Conservation (phyloP, 2,797 vertebrate species). For the Gymnoscopelus braueri region DNA sequence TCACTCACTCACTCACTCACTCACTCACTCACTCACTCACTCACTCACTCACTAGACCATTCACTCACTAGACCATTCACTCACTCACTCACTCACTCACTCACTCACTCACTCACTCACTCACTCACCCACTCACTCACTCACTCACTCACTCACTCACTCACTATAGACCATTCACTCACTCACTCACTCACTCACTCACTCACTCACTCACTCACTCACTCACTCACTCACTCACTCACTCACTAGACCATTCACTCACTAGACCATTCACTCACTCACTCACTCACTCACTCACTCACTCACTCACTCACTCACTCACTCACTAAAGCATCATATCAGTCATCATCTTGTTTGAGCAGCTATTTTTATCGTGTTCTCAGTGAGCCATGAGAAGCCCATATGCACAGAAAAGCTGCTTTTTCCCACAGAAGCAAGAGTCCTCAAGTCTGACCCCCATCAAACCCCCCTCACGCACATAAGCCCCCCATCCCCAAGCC, state of each 20-base stretch:
- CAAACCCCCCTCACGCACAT: background rate
- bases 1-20: background rate
- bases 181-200: background rate
- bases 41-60: conserved; percentile 1
- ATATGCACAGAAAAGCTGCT: conserved; percentile 55
- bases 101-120: conserved; percentile 22
- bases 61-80: conserved; percentile 19
- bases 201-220: background rate
- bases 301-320: conserved; percentile 22
- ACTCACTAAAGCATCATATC: conserved; percentile 15
- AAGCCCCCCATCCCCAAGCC: conserved; percentile 11
- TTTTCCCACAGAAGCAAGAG: conserved; percentile 79
- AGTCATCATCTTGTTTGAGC: conserved; percentile 35
- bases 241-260: conserved; percentile 14
- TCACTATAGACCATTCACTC: conserved; percentile 31
- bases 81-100: conserved; percentile 19
- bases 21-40: background rate
- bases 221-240: background rate
- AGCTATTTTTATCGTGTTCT: conserved; percentile 62
- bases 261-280: conserved; percentile 21
- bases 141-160: background rate
- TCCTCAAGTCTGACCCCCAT: conserved; percentile 68
- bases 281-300: conserved; percentile 13
- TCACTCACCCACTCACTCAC: conserved; percentile 27
- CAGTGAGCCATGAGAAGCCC: conserved; percentile 23